Percentiles rank a stretch among this genome's conserved stretches.
Conservation (phyloP, 2,797 vertebrate genomes). For the Schizopygopsis pylzovi region DNA sequence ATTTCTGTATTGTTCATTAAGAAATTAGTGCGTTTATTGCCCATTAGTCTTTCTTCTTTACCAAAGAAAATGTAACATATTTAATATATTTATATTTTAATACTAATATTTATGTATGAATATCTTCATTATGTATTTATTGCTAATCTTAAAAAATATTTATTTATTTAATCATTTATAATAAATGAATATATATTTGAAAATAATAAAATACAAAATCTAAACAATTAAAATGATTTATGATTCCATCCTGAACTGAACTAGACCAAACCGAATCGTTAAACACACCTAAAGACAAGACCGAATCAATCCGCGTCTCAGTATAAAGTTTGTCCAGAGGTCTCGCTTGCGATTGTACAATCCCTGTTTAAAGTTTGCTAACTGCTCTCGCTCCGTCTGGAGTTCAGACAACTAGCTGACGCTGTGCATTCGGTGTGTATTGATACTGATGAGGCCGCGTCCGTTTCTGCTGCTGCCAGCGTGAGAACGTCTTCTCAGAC, state of each 20-base stretch:
- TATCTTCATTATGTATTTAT: background rate
- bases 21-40: background rate
- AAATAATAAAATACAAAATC: background rate
- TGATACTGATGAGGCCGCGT: constrained; percentile 37
- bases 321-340: constrained; percentile 14
- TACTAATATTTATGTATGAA: background rate
- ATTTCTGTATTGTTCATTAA: background rate
- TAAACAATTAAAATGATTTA: background rate
- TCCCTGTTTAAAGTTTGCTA: constrained; percentile 31
- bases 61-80: background rate
- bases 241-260: background rate
- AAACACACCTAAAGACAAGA: background rate
- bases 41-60: constrained; percentile 6
- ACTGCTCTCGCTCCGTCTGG: constrained; percentile 15
- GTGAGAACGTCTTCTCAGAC: constrained; percentile 44
- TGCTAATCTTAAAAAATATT: background rate
- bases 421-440: constrained; percentile 40
- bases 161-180: background rate
- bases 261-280: background rate
- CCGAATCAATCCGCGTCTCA: background rate
- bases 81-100: background rate
- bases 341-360: background rate
- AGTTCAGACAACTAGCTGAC: constrained; percentile 46
- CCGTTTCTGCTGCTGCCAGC: constrained; percentile 11
- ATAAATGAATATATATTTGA: background rate